Base-by-base conservation (phyloP, 1,140 invertebrate species). In the Triops longicaudatus region DNA sequence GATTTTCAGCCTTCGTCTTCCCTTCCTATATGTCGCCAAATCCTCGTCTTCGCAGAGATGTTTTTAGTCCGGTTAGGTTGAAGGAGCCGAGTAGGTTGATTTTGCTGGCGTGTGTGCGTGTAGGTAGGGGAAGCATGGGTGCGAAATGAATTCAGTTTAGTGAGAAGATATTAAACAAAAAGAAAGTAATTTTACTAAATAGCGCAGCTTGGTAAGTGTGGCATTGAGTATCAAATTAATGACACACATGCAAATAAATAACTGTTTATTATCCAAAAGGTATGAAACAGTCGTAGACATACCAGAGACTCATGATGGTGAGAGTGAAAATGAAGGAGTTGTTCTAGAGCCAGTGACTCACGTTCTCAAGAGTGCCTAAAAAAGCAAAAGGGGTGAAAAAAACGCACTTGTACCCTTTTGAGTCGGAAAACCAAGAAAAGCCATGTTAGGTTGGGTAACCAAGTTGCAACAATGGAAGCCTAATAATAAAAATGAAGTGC, bases 381-480 rank as follows among this genome's bases (percentile, higher is more conserved):
- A n/a, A 17, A 63, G 2, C 2, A 63, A 2, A 22, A 63, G 17
- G 50, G 31, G 31, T 37, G 31, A 63, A 63, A 22, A 63, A 63
- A 63, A 63, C 14, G 7, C 31, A 37, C 31, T 37, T 37, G 31
- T 7, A n/a, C 31, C 31, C 31, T 37, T 37, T 2, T 4, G 7
- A 37, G 31, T 17, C 0, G 10, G 50, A 22, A n/a, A n/a, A 9
- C 1, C 14, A 4, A 22, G 22, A 63, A 22, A 22, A 63, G n/a
- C 22, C 50, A 63, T 63, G 50, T 63, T 63, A 63, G 50, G 50
- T 22, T 63, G 50, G 50, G 50, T 63, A 0, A 63, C 50, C 5
- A 63, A 63, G 22, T 11, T 63, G n/a, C 50, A 63, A 63, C 50
- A 63, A 63, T 63, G 50, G 50, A 63, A 63, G 50, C 50, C 50